Evolutionary conservation across 2,797 vertebrate genomes (phyloP).

Genomic region (Helostoma temminkii): DNA sequence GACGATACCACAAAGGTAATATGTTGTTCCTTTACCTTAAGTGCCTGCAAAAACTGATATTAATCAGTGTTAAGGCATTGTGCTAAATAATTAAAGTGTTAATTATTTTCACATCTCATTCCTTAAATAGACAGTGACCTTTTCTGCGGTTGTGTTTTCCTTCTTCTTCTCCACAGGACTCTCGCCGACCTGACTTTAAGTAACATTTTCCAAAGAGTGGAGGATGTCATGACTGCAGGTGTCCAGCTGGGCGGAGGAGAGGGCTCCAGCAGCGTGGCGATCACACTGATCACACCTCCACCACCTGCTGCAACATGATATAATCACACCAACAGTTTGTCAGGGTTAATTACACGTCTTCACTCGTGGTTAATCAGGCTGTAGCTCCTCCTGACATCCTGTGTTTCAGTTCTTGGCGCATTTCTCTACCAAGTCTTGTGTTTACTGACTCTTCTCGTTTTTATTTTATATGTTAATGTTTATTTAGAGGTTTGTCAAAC

Average conservation of each 20-base stretch:
- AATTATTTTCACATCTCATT: constrained; percentile 10
- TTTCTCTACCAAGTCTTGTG: too few species aligned
- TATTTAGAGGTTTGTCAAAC: too few species aligned
- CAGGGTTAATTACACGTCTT: constrained; percentile 24
- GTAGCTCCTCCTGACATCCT: neutral
- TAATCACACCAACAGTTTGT: constrained; percentile 16
- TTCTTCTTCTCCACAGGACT: constrained; percentile 48
- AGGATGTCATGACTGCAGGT: constrained; percentile 31
- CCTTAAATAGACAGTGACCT: constrained; percentile 40
- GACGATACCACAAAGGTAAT: neutral
- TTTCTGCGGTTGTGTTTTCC: constrained; percentile 35
- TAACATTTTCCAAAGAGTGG: constrained; percentile 63
- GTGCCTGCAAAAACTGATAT: too few species aligned
- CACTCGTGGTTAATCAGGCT: neutral
- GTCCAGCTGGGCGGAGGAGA: constrained; percentile 40
- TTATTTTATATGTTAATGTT: too few species aligned
- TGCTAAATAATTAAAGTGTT: neutral
- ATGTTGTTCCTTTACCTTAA: neutral
- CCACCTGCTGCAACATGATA: constrained; percentile 11
- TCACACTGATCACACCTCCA: neutral
- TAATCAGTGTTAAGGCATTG: neutral
- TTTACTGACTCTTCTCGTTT: too few species aligned
- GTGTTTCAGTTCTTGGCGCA: too few species aligned
- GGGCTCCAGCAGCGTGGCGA: neutral
- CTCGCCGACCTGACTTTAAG: constrained; percentile 40